Evolutionary conservation across 2,888 invertebrate species (phyloP).

Genomic region (Acanthosoma haemorrhoidale): DNA sequence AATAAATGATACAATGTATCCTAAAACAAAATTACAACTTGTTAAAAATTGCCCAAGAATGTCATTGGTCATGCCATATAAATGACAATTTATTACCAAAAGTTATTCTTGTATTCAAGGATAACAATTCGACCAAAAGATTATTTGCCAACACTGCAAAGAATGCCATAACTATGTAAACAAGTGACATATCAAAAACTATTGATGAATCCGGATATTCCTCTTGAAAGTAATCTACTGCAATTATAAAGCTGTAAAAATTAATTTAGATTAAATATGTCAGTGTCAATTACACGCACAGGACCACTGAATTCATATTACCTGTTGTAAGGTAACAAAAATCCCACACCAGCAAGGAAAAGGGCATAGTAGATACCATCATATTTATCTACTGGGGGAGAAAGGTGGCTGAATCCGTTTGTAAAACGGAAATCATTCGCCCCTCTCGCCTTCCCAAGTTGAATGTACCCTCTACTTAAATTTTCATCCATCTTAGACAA

Average conservation of each 20-base stretch:
- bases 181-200: constrained; percentile 86
- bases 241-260: constrained; percentile 76
- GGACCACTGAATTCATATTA: constrained; percentile 48
- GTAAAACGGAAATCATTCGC: constrained; percentile 51
- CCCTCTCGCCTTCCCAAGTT: constrained; percentile 55
- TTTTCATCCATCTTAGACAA: constrained; percentile 53
- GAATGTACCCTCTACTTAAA: constrained; percentile 60
- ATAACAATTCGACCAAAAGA: constrained; percentile 72
- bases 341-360: constrained; percentile 80
- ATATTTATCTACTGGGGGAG: constrained; percentile 64
- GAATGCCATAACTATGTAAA: constrained; percentile 86
- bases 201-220: constrained; percentile 79
- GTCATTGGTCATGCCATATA: not conserved
- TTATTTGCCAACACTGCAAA: constrained; percentile 82
- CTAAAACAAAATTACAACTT: constrained; percentile 50
- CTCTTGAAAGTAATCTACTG: constrained; percentile 85
- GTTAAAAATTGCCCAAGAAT: not conserved
- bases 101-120: constrained; percentile 75
- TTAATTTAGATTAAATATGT: not conserved
- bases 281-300: not conserved
- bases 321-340: constrained; percentile 89
- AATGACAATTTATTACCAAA: constrained; percentile 61
- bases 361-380: constrained; percentile 69
- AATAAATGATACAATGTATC: constrained; percentile 73
- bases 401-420: constrained; percentile 55